Evolutionary conservation across 2,113 vertebrate genomes (phyloP), one percentile per base, ranked within the genome.

Genomic region (Gasterosteus nipponicus): DNA sequence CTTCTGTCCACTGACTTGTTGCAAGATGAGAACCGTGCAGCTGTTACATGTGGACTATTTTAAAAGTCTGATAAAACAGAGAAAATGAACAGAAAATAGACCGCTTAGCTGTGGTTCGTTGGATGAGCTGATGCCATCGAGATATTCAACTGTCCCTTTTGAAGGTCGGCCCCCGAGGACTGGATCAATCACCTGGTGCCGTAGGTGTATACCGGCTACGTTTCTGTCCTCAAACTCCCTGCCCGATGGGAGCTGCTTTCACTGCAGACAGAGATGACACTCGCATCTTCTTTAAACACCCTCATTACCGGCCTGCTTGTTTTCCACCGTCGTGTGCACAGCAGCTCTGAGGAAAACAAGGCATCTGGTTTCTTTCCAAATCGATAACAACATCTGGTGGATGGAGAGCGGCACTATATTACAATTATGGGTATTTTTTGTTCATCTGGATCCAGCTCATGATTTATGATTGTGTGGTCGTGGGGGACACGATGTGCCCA

Each of bases 351-450:
- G 73, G 77, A 88, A 91, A 54, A 85, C 53, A 35, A 69, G 6
- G 41, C 3, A 0, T 83, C 73, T 65, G 2, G 77, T 84, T 80
- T 89, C 78, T 89, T 73, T 82, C 60, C 19, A 4, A 83, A 92
- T 93, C 91, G 91, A 84, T 92, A 85, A 62, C 33, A 63, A 33
- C 69, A 68, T 86, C 81, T 85, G 75, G 82, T 73, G 80, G 49
- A 76, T 54, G 19, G 56, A 79, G 49, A 46, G 60, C 2, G 53
- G 72, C 69, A 86, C 71, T 82, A 42, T 51, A 47, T 85, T 39
- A 76, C 78, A 83, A 83, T 86, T 80, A 85, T 5, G 64, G 69
- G 69, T 38, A 49, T 84, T 80, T 83, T 33, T 79, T 72, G 74
- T 83, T 80, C 56, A 80, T 84, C 73, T 67, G n/a, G 67, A 70